Evolutionary conservation across 2,113 vertebrate genomes (phyloP).

Genomic region (Percina caprodes): DNA sequence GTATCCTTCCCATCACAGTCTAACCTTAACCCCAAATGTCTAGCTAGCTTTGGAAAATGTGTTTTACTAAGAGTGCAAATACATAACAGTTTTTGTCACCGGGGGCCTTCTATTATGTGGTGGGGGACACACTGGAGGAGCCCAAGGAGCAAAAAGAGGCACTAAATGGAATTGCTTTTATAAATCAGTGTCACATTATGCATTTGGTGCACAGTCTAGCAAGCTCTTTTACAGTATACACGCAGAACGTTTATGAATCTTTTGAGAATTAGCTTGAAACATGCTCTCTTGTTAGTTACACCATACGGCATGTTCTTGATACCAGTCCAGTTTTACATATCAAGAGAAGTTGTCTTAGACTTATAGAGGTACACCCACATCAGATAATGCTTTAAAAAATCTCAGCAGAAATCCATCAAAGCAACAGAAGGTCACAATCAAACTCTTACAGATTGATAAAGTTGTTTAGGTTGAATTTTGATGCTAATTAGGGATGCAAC

Average conservation of each 20-base stretch:
- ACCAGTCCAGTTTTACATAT: slow-evolving; percentile 38
- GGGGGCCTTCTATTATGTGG: slow-evolving; percentile 74
- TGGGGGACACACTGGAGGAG: slow-evolving; percentile 60
- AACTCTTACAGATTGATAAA: slow-evolving; percentile 21
- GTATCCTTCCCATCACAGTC: too few relatives aligned
- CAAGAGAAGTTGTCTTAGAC: slow-evolving; percentile 40
- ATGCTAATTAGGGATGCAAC: not conserved
- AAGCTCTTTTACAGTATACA: slow-evolving; percentile 64
- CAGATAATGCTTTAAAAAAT: slow-evolving; percentile 20
- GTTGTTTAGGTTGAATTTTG: slow-evolving; percentile 23
- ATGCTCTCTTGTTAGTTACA: slow-evolving; percentile 44
- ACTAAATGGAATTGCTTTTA: slow-evolving; percentile 79
- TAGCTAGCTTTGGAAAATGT: slow-evolving; percentile 55
- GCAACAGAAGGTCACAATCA: slow-evolving; percentile 39
- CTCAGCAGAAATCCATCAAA: slow-evolving; percentile 54
- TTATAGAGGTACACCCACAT: slow-evolving; percentile 14
- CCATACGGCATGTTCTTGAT: slow-evolving; percentile 33
- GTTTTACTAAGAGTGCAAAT: slow-evolving; percentile 72
- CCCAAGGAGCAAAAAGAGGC: slow-evolving; percentile 72
- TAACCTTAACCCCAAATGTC: slow-evolving; percentile 29
- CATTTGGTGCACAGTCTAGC: slow-evolving; percentile 65
- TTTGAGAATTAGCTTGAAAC: slow-evolving; percentile 54
- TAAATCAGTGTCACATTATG: slow-evolving; percentile 83
- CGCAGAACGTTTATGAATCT: slow-evolving; percentile 65
- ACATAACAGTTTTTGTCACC: slow-evolving; percentile 74